Conservation (phyloP, 2,888 invertebrate genomes). For the Caprella mutica region DNA sequence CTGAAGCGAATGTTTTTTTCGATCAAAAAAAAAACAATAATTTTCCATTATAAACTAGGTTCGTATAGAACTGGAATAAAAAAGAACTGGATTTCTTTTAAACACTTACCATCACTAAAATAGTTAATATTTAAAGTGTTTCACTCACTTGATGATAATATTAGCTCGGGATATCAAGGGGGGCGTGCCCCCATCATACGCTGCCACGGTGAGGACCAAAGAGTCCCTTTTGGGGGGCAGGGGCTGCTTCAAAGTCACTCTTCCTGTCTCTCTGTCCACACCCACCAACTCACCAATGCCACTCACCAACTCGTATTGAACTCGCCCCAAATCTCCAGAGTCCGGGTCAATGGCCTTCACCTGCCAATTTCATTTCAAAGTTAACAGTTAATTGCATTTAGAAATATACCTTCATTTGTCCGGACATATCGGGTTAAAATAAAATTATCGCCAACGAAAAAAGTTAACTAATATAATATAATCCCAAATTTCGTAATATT, state of each 20-base stretch:
- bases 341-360: slow-evolving; percentile 83
- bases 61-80: too few species aligned
- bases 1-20: too few species aligned
- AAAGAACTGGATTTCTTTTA: too few species aligned
- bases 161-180: slow-evolving; percentile 59
- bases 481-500: neutral
- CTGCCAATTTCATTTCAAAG: slow-evolving; percentile 38
- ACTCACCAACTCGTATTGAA: slow-evolving; percentile 77
- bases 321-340: slow-evolving; percentile 78
- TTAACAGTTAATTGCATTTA: neutral
- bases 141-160: slow-evolving; percentile 44
- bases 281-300: slow-evolving; percentile 79
- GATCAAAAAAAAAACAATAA: too few species aligned
- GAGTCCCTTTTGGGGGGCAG: slow-evolving; percentile 59
- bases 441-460: neutral
- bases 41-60: too few species aligned
- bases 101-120: too few species aligned
- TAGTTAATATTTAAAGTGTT: too few species aligned
- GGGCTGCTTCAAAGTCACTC: slow-evolving; percentile 71
- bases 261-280: slow-evolving; percentile 72
- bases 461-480: neutral
- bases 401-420: neutral
- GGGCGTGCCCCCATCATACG: slow-evolving; percentile 68
- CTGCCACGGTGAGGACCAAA: slow-evolving; percentile 48
- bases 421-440: neutral